phyloP scores from a whole-genome alignment of 2,797 vertebrate genomes.

The Peromyscus aztecus region DNA sequence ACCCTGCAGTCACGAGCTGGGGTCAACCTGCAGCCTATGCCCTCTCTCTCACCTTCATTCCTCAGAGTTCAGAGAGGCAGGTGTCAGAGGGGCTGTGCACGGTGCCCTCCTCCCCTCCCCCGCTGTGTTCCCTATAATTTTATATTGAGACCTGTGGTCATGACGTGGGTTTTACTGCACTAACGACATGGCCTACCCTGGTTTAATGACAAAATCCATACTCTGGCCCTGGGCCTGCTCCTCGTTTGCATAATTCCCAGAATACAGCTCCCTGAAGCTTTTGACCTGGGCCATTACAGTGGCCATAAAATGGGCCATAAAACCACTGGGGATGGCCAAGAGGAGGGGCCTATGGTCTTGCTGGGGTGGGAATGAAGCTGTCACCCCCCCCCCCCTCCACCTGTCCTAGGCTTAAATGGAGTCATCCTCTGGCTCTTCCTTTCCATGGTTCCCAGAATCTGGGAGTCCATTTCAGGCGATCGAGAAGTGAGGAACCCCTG shows the following conservation, averaged over 20 bases:
- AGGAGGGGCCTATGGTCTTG: constrained; percentile 73
- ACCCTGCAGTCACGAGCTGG: background rate
- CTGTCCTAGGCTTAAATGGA: constrained; percentile 22
- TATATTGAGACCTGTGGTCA: constrained; percentile 92
- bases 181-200: constrained; percentile 91
- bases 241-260: constrained; percentile 92
- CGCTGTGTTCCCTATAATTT: constrained; percentile 88
- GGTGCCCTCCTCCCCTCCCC: constrained; percentile 63
- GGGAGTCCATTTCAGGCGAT: constrained; percentile 5
- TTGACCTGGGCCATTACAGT: constrained; percentile 91
- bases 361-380: constrained; percentile 66
- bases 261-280: constrained; percentile 92
- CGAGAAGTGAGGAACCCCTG: background rate
- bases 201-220: constrained; percentile 93
- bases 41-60: constrained; percentile 17
- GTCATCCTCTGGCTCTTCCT: constrained; percentile 44
- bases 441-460: constrained; percentile 28
- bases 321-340: constrained; percentile 81
- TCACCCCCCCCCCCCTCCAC: constrained; percentile 50
- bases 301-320: constrained; percentile 89
- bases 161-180: constrained; percentile 92
- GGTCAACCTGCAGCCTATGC: background rate
- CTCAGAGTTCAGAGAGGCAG: constrained; percentile 70
- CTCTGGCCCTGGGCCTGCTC: constrained; percentile 91
- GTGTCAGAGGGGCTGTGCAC: constrained; percentile 43